These are phyloP conservation scores for Tetramorium simillimum DNA, from an alignment of 1,140 invertebrate genomes.

Conservation along the genomic window DNA sequence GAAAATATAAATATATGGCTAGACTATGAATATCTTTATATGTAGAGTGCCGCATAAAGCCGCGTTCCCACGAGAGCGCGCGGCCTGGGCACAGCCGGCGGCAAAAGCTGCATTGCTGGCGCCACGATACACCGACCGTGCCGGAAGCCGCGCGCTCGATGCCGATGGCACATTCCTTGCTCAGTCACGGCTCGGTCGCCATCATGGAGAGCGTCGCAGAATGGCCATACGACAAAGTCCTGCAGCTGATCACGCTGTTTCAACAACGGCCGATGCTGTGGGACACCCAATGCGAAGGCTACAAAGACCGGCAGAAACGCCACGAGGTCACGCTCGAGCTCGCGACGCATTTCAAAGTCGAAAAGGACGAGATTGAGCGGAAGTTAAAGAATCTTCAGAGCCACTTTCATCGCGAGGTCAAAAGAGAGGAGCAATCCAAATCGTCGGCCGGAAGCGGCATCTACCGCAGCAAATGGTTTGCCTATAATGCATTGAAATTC, in stretches of 20 bases:
- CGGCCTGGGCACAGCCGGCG: neutral
- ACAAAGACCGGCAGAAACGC: neutral
- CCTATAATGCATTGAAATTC: neutral
- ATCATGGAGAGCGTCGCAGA: neutral
- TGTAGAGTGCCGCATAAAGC: neutral
- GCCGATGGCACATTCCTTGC: neutral
- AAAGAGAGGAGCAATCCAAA: neutral
- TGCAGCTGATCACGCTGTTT: neutral
- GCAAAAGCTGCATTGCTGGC: neutral
- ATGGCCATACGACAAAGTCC: neutral
- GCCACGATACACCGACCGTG: neutral
- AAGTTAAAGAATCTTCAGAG: neutral
- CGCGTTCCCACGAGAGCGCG: neutral
- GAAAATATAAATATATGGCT: neutral
- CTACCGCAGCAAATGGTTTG: neutral
- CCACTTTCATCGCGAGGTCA: neutral
- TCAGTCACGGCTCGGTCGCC: neutral
- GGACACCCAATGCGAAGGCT: neutral
- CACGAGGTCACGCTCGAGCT: neutral
- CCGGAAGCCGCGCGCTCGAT: conserved; percentile 4
- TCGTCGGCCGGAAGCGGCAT: neutral
- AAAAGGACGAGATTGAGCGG: neutral
- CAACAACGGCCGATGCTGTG: neutral
- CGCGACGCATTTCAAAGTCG: neutral
- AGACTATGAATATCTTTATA: neutral